Base-by-base conservation (phyloP, 2,797 vertebrate species). In the Miichthys miiuy region DNA sequence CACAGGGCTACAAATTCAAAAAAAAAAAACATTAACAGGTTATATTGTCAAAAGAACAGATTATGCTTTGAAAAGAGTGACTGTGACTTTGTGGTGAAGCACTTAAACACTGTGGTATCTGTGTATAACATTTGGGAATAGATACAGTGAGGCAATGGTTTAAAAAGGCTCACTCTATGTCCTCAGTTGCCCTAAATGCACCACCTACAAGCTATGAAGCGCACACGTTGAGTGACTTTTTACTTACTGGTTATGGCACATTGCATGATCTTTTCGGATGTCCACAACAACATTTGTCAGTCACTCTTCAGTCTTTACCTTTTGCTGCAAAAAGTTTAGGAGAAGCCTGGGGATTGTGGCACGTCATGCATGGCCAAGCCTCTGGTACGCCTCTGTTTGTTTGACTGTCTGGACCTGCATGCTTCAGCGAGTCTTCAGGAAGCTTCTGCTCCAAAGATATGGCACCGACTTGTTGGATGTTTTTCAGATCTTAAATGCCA, bases 381-480 rank as follows among this genome's bases (percentile, higher is more conserved):
- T 71, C 44, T 83, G 80, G 83, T 79, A 60, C 21, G 51, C 72
- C 68, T 65, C 48, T 81, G 75, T 91, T 85, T 92, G 74, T 85
- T 70, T 78, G 75, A 65, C 77, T 85, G 83, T 87, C 78, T 87
- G 77, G 83, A 80, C 79, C 67, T 65, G 84, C 74, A 21, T 81
- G 89, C 77, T 82, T 68, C 84, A 79, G 77, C 90, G 91, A 83
- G 87, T 90, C 91, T 93, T 69, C 89, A 77, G 90, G 88, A 93
- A 80, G 75, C 70, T 66, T 73, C 67, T 88, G 90, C 80, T 56
- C 61, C 61, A 3, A 2, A 77, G 68, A 72, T 79, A 72, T 76
- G 73, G 69, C 61, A 78, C 74, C 23, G 16, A 61, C 55, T 77
- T 44, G 56, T 62, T 86, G 62, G 79, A 70, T 77, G 72, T 67